A percentile compares a stretch with the other conserved stretches of the same genome.
phyloP scores from a whole-genome alignment of 2,113 vertebrate genomes.

The Mugil cephalus region DNA sequence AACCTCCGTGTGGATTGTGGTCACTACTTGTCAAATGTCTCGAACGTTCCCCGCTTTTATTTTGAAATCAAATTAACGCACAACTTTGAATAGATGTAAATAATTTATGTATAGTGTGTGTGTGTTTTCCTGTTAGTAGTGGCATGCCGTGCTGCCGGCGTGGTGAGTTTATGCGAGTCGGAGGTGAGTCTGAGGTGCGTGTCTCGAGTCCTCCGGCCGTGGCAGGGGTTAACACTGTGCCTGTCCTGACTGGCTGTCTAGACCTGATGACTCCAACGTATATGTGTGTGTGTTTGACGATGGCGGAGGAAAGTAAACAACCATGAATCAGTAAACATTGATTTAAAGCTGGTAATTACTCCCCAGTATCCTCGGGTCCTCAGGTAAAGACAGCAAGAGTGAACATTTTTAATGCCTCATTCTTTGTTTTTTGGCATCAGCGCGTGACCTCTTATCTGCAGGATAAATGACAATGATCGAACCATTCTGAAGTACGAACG shows the following conservation, averaged over 20 bases:
- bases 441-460: neutral
- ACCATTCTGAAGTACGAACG: neutral
- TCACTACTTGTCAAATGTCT: slow-evolving; percentile 19
- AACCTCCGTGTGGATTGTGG: slow-evolving; percentile 35
- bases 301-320: slow-evolving; percentile 56
- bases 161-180: slow-evolving; percentile 23
- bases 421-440: slow-evolving; percentile 31
- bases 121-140: slow-evolving; percentile 26
- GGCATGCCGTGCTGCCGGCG: slow-evolving; percentile 16
- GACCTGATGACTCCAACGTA: slow-evolving; percentile 50
- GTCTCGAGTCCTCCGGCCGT: slow-evolving; percentile 46
- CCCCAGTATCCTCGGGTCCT: slow-evolving; percentile 38
- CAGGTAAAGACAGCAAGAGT: slow-evolving; percentile 35
- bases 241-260: slow-evolving; percentile 50
- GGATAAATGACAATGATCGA: slow-evolving; percentile 1
- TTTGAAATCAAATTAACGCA: slow-evolving; percentile 29
- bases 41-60: slow-evolving; percentile 28
- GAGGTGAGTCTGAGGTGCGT: slow-evolving; percentile 32
- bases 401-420: slow-evolving; percentile 2
- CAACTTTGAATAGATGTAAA: slow-evolving; percentile 33
- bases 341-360: slow-evolving; percentile 68
- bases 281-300: slow-evolving; percentile 53
- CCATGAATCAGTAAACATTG: slow-evolving; percentile 63
- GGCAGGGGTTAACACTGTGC: slow-evolving; percentile 41
- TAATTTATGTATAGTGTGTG: slow-evolving; percentile 12